Evolutionary conservation across 2,888 invertebrate genomes (phyloP), one percentile per base, ranked within the genome.

Genomic region (Oligia latruncula): DNA sequence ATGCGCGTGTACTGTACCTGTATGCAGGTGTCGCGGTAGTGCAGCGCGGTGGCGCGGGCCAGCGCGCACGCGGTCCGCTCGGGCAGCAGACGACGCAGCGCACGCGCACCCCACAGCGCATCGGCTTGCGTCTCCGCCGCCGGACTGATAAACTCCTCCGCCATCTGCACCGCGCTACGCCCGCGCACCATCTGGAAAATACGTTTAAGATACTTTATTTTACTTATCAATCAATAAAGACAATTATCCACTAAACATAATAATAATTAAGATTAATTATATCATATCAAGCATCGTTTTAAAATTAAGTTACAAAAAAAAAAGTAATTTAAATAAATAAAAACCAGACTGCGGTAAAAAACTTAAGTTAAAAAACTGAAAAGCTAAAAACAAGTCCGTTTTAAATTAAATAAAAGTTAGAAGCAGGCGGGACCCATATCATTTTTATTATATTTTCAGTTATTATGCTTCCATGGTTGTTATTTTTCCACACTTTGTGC

Each of bases 31-130:
- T 95, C 94, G 4, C 92, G 90, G 83, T 92, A 92, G 86, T 92
- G 89, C 90, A 91, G 95, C 86, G 88, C 90, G 88, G 92, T 96
- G 93, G 95, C 95, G n/a, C 55, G 67, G 94, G 40, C 75, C 8
- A 93, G 91, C 83, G 95, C 94, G 0, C 88, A 77, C 0, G 17
- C 49, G 3, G 91, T 86, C 55, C 97, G 97, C 87, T 97, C 97
- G 58, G 98, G 97, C 93, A 98, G 98, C 89, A 99, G 95, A 86
- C 98, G 97, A 91, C 98, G 98, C 96, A 98, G 97, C 95, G 99
- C 98, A 87, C 98, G 98, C 84, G 98, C 98, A 74, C 98, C 98
- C 97, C 99, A 98, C 90, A 99, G 97, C 93, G 98, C 97, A 92
- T 98, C 98, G 89, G 98, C 97, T 95, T 99, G 97, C 92, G 98